phyloP scores from a whole-genome alignment of 2,797 vertebrate genomes.

The Pipistrellus pygmaeus region DNA sequence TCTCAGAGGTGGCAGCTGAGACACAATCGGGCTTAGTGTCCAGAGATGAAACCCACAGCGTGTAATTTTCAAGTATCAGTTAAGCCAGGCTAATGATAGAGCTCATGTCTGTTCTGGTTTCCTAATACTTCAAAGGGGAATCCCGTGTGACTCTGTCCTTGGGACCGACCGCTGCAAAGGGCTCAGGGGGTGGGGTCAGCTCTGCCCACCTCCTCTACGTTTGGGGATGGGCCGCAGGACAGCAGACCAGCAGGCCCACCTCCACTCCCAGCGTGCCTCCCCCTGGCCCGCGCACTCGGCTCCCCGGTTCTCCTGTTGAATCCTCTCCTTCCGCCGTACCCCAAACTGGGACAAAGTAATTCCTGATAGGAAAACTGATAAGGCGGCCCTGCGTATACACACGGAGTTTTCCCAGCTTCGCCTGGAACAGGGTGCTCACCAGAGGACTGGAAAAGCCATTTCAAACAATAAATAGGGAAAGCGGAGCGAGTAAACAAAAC shows the following conservation, averaged over 20 bases:
- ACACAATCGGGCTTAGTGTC: not conserved
- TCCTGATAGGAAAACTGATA: slow-evolving; percentile 37
- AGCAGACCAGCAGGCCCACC: not conserved
- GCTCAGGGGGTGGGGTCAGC: not conserved
- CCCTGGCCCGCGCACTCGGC: not conserved
- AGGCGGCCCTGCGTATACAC: not conserved
- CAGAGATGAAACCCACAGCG: not conserved
- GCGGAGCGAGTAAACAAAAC: slow-evolving; percentile 78
- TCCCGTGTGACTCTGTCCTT: not conserved
- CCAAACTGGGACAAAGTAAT: slow-evolving; percentile 37
- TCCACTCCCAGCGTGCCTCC: not conserved
- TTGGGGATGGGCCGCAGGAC: fast-evolving
- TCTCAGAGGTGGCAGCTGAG: slow-evolving; percentile 5
- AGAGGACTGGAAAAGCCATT: slow-evolving; percentile 73
- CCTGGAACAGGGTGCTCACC: slow-evolving; percentile 57
- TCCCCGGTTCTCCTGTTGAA: not conserved
- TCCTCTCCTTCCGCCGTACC: not conserved
- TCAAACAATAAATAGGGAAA: slow-evolving; percentile 83
- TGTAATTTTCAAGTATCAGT: slow-evolving; percentile 43
- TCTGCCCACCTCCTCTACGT: fast-evolving
- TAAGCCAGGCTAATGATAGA: slow-evolving; percentile 60
- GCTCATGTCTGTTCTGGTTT: not conserved
- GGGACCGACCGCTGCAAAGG: not conserved
- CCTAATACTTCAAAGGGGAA: slow-evolving; percentile 42
- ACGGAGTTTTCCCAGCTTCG: slow-evolving; percentile 41